Evolutionary conservation across 2,113 vertebrate species (phyloP).

Genomic region (Beaufortia kweichowensis): DNA sequence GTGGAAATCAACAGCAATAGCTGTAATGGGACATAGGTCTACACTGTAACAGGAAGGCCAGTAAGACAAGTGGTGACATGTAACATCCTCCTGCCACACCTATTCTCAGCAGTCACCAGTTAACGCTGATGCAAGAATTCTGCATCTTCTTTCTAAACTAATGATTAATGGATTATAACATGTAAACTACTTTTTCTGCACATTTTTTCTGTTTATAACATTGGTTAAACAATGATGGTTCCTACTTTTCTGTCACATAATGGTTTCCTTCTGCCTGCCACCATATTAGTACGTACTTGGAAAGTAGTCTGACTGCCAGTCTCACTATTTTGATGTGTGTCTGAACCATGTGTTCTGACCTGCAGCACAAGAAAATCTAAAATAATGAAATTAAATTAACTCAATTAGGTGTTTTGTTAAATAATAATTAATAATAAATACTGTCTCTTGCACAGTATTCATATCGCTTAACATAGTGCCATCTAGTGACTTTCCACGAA

Average conservation of each 20-base stretch:
- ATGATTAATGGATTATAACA: neutral
- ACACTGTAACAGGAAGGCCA: neutral
- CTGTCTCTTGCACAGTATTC: too few species aligned
- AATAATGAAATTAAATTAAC: too few species aligned
- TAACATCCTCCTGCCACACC: conserved; percentile 4
- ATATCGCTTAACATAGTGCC: too few species aligned
- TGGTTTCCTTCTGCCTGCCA: conserved; percentile 2
- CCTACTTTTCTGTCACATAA: neutral
- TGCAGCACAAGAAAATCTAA: too few species aligned
- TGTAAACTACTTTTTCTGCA: conserved; percentile 20
- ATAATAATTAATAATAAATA: too few species aligned
- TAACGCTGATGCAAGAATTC: conserved; percentile 1
- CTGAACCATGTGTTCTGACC: too few species aligned
- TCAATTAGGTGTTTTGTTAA: too few species aligned
- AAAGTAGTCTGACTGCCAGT: too few species aligned
- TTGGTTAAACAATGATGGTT: neutral
- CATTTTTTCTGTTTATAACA: neutral
- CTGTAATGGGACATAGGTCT: neutral
- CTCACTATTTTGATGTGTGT: too few species aligned
- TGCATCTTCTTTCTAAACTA: conserved; percentile 15
- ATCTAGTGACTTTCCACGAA: too few species aligned
- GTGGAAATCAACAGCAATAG: neutral
- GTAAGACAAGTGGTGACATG: neutral
- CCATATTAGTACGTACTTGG: neutral
- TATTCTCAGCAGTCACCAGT: neutral